These are phyloP conservation scores for Cecidostiba fungosa DNA, from an alignment of 2,888 invertebrate genomes.

Conservation along the genomic window DNA sequence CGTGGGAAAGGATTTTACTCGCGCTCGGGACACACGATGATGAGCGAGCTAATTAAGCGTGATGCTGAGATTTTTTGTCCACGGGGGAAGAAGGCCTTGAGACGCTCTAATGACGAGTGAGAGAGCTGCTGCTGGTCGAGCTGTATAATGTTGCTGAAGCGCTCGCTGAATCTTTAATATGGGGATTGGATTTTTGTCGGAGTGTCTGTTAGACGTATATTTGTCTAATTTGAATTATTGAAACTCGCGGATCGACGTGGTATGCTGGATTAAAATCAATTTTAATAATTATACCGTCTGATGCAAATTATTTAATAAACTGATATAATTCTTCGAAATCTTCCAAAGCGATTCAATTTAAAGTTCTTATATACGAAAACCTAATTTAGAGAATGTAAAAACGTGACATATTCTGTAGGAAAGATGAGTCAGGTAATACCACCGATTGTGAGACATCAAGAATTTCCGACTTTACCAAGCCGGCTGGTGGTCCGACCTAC, in stretches of 20 bases:
- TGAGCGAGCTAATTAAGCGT: slow-evolving; percentile 3
- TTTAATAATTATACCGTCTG: no score
- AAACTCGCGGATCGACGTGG: no score
- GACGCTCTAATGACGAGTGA: background rate
- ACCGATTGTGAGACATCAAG: slow-evolving; percentile 38
- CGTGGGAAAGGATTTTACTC: slow-evolving; percentile 51
- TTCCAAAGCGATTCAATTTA: background rate
- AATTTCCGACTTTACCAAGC: slow-evolving; percentile 46
- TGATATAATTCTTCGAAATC: background rate
- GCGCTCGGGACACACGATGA: background rate
- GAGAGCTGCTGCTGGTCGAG: background rate
- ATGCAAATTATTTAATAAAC: no score
- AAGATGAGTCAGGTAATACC: slow-evolving; percentile 51
- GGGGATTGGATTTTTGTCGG: no score
- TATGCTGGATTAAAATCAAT: no score
- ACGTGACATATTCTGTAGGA: background rate
- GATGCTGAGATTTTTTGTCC: slow-evolving; percentile 15
- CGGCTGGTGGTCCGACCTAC: slow-evolving; percentile 56
- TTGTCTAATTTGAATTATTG: no score
- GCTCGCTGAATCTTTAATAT: background rate
- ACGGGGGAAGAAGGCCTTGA: background rate
- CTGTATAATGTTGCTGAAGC: background rate
- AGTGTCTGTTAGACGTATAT: no score
- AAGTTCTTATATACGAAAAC: background rate
- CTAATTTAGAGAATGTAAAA: background rate